Evolutionary conservation across 2,113 vertebrate species (phyloP).

Genomic region (Oryzias melastigma): DNA sequence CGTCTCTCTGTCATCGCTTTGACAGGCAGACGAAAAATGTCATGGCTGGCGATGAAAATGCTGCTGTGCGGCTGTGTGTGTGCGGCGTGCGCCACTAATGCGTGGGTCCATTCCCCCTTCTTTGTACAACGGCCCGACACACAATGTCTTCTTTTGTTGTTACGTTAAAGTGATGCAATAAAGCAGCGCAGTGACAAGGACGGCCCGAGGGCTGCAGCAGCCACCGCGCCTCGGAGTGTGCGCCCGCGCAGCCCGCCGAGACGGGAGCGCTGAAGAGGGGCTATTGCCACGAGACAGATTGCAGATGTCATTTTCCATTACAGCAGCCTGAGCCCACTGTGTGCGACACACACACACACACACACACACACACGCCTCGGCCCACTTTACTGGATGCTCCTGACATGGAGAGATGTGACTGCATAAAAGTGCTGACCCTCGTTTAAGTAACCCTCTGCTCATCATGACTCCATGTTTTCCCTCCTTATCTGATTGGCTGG

Average conservation of each 20-base stretch:
- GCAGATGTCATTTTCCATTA: constrained; percentile 84
- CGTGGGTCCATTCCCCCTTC: constrained; percentile 57
- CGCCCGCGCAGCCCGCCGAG: constrained; percentile 26
- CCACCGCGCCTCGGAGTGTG: constrained; percentile 34
- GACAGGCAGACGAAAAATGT: constrained; percentile 75
- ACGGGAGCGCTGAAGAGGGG: constrained; percentile 71
- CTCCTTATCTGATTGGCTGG: constrained; percentile 15
- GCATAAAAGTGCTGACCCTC: constrained; percentile 39
- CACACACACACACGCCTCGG: constrained; percentile 59
- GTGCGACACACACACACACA: constrained; percentile 32
- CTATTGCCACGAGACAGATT: constrained; percentile 82
- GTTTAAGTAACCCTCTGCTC: constrained; percentile 50
- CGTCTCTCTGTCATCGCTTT: constrained; percentile 63
- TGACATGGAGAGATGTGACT: constrained; percentile 65
- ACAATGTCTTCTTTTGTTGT: constrained; percentile 78
- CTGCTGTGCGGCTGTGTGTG: constrained; percentile 1
- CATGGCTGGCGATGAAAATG: constrained; percentile 57
- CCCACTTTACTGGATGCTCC: constrained; percentile 74
- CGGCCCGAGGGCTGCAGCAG: constrained; percentile 56
- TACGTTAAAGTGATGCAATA: constrained; percentile 80
- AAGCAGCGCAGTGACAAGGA: constrained; percentile 73
- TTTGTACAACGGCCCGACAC: constrained; percentile 49
- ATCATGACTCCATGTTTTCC: constrained; percentile 2
- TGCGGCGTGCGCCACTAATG: constrained; percentile 63
- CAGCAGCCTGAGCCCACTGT: constrained; percentile 58